These are phyloP conservation scores for Loriculus beryllinus DNA, from an alignment of 2,797 vertebrate genomes.

Conservation along the genomic window DNA sequence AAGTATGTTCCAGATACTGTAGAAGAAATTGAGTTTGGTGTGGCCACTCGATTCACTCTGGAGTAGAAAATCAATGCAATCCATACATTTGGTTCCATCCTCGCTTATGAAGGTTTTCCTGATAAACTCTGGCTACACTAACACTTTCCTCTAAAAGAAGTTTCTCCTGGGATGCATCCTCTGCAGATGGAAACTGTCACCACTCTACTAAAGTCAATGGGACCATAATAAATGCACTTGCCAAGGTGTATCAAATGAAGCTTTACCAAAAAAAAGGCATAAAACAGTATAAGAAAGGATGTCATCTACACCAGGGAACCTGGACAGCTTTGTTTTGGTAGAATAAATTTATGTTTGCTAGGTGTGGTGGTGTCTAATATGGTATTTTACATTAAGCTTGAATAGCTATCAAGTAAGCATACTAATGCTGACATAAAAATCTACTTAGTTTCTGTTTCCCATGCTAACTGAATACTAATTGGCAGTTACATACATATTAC, in stretches of 20 bases:
- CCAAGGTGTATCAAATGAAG: not conserved
- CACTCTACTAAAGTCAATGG: not conserved
- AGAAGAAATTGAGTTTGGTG: not conserved
- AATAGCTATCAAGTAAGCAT: not conserved
- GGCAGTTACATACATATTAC: not conserved
- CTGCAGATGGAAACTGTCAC: not conserved
- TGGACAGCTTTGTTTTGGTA: not conserved
- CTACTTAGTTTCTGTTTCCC: not conserved
- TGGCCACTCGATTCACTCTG: not conserved
- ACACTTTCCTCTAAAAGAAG: not conserved
- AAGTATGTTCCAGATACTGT: not conserved
- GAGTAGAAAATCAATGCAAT: slow-evolving; percentile 5
- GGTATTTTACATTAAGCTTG: not conserved
- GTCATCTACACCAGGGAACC: not conserved
- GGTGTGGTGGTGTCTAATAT: not conserved
- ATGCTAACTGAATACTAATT: not conserved
- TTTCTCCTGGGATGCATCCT: slow-evolving; percentile 6
- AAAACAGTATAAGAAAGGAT: not conserved
- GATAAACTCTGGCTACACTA: not conserved
- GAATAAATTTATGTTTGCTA: not conserved
- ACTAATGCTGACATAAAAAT: not conserved
- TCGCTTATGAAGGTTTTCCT: not conserved
- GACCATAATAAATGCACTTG: not conserved
- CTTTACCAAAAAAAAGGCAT: not conserved
- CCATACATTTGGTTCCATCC: not conserved